phyloP scores from a whole-genome alignment of 35 echinoderm and acorn worm species.

The Hemicentrotus pulcherrimus region DNA sequence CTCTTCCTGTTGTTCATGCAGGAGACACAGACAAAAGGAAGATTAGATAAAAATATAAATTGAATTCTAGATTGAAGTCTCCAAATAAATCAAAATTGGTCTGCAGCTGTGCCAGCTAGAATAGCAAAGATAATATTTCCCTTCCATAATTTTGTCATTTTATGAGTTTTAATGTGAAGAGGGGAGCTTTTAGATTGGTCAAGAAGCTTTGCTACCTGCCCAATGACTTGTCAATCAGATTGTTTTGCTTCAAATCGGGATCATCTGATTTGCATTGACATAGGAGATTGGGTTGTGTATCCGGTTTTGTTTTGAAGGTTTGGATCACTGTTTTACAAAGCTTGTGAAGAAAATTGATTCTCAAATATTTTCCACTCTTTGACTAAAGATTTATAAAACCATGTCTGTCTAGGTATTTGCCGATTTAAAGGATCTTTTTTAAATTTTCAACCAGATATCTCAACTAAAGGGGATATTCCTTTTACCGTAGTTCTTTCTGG shows the following conservation, averaged over 20 bases:
- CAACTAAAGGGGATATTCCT: too few relatives aligned
- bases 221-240: neutral
- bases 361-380: neutral
- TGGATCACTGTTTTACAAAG: neutral
- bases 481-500: too few relatives aligned
- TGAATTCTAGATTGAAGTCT: neutral
- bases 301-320: neutral
- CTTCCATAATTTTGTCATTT: neutral
- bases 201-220: neutral
- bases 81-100: neutral
- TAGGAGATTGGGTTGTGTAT: neutral
- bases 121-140: neutral
- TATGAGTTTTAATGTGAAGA: neutral
- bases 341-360: neutral
- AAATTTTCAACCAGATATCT: too few relatives aligned
- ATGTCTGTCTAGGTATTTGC: too few relatives aligned
- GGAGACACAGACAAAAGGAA: neutral
- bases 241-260: neutral
- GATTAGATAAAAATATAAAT: neutral
- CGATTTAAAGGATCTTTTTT: too few relatives aligned
- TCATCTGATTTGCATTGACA: neutral
- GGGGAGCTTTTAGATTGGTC: neutral
- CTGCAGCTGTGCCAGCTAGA: neutral
- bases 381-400: neutral
- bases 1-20: constrained; percentile 37